A percentile compares a stretch with the other conserved stretches of the same genome.
Evolutionary conservation across 1,140 invertebrate genomes (phyloP).

Genomic region (Leptoteleia sp.): DNA sequence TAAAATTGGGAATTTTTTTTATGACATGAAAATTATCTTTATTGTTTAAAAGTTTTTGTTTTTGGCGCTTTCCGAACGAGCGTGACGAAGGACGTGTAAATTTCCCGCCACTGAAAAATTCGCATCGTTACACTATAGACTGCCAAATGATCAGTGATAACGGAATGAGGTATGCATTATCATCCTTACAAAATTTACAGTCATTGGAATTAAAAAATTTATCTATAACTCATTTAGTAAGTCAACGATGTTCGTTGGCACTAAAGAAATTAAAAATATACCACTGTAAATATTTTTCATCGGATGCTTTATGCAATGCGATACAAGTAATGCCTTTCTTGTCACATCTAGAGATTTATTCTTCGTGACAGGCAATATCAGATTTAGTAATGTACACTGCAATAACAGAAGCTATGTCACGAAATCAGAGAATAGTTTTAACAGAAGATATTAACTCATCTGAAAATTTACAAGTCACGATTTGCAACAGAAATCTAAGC

Average conservation of each 20-base stretch:
- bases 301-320: slow-evolving; percentile 33
- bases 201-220: slow-evolving; percentile 43
- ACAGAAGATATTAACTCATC: slow-evolving; percentile 29
- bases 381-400: slow-evolving; percentile 32
- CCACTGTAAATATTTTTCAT: slow-evolving; percentile 26
- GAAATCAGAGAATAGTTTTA: slow-evolving; percentile 29
- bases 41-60: too few species aligned
- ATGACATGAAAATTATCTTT: too few species aligned
- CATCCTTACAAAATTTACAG: slow-evolving; percentile 22
- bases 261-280: slow-evolving; percentile 42
- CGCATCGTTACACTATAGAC: too few species aligned
- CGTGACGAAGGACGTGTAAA: too few species aligned
- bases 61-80: too few species aligned
- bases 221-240: slow-evolving; percentile 14
- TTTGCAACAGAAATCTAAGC: slow-evolving; percentile 19
- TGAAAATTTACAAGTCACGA: slow-evolving; percentile 24
- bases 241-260: slow-evolving; percentile 1
- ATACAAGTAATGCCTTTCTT: slow-evolving; percentile 38
- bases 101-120: too few species aligned
- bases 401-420: slow-evolving; percentile 37
- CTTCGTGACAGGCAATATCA: slow-evolving; percentile 24
- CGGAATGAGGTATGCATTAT: slow-evolving; percentile 23
- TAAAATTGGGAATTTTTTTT: too few species aligned
- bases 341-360: slow-evolving; percentile 42
- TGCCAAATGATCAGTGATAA: slow-evolving; percentile 29